phyloP scores from a whole-genome alignment of 2,113 vertebrate species.

The Anguilla japonica region DNA sequence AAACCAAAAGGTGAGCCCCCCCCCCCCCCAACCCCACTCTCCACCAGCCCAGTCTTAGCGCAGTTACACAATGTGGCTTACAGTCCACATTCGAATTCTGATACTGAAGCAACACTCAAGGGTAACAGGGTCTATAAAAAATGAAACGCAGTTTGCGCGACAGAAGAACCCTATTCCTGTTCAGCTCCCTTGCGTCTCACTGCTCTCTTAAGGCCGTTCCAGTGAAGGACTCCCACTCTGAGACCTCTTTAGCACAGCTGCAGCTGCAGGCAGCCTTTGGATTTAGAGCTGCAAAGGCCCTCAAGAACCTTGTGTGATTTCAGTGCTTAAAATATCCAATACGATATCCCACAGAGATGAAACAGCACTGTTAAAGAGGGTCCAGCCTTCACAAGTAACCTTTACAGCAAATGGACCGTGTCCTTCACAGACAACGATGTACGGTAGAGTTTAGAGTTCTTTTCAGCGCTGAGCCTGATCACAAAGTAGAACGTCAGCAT shows the following conservation, averaged over 20 bases:
- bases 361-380: background rate
- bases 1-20: conserved; percentile 50
- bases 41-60: background rate
- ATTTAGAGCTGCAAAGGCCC: too few species aligned
- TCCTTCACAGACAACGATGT: background rate
- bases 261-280: too few species aligned
- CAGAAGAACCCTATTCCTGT: background rate
- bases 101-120: too few species aligned
- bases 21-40: background rate
- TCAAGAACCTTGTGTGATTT: background rate
- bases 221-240: too few species aligned
- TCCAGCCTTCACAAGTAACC: too few species aligned
- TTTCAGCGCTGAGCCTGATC: background rate
- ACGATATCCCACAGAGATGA: background rate
- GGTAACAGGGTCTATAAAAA: too few species aligned
- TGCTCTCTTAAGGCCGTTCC: too few species aligned
- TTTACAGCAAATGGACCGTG: background rate
- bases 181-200: background rate
- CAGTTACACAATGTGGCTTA: background rate
- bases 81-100: too few species aligned
- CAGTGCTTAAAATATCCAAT: background rate
- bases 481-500: background rate
- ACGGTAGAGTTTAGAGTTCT: background rate
- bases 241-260: too few species aligned
- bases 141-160: too few species aligned